A percentile compares a stretch with the other conserved stretches of the same genome.
Conservation (phyloP, 2,888 invertebrate genomes). For the Mythimna loreyi region DNA sequence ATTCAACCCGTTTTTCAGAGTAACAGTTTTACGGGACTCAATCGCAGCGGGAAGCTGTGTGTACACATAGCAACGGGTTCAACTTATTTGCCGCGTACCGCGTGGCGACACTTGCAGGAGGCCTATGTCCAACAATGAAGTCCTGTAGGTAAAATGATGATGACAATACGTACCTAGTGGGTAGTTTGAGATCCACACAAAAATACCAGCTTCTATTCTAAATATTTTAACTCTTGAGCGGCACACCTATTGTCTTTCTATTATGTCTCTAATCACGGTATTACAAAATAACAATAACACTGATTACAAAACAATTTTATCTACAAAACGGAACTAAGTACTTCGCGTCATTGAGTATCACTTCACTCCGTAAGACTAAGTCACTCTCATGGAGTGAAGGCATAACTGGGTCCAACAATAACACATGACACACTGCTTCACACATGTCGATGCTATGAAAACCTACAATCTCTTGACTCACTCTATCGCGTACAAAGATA, state of each 20-base stretch:
- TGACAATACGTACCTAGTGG: no score
- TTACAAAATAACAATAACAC: slow-evolving; percentile 22
- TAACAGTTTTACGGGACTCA: no score
- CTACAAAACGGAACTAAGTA: background rate
- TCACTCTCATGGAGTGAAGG: slow-evolving; percentile 19
- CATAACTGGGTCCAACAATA: slow-evolving; percentile 4
- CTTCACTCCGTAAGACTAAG: slow-evolving; percentile 18
- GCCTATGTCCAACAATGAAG: no score
- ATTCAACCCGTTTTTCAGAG: no score
- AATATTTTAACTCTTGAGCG: no score
- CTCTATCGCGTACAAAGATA: slow-evolving; percentile 26
- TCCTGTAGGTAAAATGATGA: no score
- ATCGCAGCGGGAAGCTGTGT: no score
- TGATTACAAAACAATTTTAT: background rate
- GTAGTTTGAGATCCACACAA: background rate
- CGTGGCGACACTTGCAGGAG: no score
- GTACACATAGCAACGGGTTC: no score
- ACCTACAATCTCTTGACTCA: slow-evolving; percentile 13
- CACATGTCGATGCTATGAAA: slow-evolving; percentile 20
- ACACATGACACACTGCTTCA: slow-evolving; percentile 27
- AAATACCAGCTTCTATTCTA: background rate
- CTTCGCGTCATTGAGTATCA: background rate
- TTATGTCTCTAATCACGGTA: no score
- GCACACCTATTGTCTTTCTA: no score
- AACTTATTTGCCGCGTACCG: no score